Conservation (phyloP, 2,797 vertebrate species). For the Tinamus major region DNA sequence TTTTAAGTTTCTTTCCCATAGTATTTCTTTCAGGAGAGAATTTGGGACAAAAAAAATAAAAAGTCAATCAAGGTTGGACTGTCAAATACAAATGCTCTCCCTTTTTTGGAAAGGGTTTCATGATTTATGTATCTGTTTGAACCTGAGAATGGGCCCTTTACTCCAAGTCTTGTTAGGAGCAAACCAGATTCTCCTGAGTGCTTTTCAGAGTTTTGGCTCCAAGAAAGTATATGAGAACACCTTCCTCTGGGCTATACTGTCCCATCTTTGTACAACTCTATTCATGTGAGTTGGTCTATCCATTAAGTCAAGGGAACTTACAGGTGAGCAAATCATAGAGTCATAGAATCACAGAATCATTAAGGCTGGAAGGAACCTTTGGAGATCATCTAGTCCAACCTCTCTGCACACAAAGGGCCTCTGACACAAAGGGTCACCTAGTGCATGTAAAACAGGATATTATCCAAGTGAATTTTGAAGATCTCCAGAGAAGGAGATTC, state of each 20-base stretch:
- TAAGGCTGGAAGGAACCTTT: too few relatives aligned
- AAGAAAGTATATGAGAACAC: neutral
- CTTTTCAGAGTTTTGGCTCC: neutral
- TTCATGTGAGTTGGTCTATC: neutral
- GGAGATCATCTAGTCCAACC: too few relatives aligned
- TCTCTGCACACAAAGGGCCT: too few relatives aligned
- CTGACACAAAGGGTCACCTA: too few relatives aligned
- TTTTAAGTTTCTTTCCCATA: neutral
- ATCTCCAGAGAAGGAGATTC: too few relatives aligned
- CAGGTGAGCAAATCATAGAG: neutral
- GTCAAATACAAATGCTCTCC: neutral
- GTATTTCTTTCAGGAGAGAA: neutral
- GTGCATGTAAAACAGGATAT: too few relatives aligned
- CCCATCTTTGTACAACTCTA: neutral
- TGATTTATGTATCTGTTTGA: neutral
- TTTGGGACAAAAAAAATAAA: neutral
- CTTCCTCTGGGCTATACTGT: neutral
- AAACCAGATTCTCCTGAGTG: neutral
- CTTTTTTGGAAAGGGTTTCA: neutral
- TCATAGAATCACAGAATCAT: too few relatives aligned
- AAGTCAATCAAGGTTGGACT: neutral
- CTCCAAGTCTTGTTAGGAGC: neutral
- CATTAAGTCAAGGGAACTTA: neutral
- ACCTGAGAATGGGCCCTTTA: neutral
- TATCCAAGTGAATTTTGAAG: too few relatives aligned